phyloP scores from a whole-genome alignment of 2,113 vertebrate species.

The Rana temporaria region DNA sequence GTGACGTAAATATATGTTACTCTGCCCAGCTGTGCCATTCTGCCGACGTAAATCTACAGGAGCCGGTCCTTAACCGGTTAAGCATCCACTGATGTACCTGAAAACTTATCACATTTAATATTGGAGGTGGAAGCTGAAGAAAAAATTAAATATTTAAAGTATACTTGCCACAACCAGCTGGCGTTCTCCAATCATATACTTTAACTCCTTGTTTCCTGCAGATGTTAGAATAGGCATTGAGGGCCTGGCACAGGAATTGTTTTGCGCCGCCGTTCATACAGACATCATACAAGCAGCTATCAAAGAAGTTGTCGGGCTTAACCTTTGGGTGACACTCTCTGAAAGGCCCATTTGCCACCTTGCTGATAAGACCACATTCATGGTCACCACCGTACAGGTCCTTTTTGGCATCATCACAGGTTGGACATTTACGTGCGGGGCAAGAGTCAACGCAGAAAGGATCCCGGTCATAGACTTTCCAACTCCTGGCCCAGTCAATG shows the following conservation, averaged over 20 bases:
- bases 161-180: constrained; percentile 71
- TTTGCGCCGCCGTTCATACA: constrained; percentile 59
- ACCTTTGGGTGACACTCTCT: constrained; percentile 63
- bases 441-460: constrained; percentile 47
- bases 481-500: constrained; percentile 50
- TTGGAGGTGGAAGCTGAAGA: constrained; percentile 73
- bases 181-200: constrained; percentile 67
- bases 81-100: no score
- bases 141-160: not conserved
- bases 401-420: fast-evolving
- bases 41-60: no score
- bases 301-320: constrained; percentile 63
- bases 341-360: constrained; percentile 63
- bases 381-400: not conserved
- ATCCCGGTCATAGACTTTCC: constrained; percentile 53
- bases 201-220: constrained; percentile 67
- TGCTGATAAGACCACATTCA: constrained; percentile 58
- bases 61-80: no score
- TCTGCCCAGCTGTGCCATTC: no score
- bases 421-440: fast-evolving
- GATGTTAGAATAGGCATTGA: constrained; percentile 62
- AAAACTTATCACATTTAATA: no score
- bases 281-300: constrained; percentile 74
- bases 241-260: constrained; percentile 62
- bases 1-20: no score